A percentile compares a stretch with the other conserved stretches of the same genome.
These are phyloP conservation scores for Heterodera filipjevi DNA, from an alignment of 2,888 invertebrate genomes.

Conservation along the genomic window DNA sequence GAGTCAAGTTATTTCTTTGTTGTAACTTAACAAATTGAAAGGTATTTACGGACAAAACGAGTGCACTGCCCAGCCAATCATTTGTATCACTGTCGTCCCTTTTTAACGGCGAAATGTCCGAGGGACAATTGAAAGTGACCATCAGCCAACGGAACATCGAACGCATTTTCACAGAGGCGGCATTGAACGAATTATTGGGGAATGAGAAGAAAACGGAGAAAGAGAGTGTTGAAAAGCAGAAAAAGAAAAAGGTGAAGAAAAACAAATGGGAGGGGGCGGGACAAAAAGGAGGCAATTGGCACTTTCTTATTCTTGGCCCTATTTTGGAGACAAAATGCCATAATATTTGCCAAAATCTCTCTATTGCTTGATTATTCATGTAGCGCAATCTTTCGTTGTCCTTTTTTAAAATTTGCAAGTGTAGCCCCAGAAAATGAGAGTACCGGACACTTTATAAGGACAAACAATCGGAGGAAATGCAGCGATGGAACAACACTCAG, in stretches of 20 bases:
- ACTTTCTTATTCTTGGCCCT: too few relatives aligned
- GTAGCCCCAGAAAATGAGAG: too few relatives aligned
- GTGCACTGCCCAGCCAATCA: neutral
- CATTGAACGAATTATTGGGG: neutral
- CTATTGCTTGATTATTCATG: too few relatives aligned
- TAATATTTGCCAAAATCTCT: too few relatives aligned
- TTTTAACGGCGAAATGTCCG: constrained; percentile 4
- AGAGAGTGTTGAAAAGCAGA: neutral
- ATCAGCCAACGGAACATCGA: neutral
- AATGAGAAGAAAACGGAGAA: neutral
- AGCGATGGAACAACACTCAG: neutral
- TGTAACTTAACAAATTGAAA: neutral
- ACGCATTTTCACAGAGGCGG: neutral
- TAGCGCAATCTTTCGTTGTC: too few relatives aligned
- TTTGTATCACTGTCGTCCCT: neutral
- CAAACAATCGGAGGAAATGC: constrained; percentile 41
- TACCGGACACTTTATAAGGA: constrained; percentile 20
- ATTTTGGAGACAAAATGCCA: too few relatives aligned
- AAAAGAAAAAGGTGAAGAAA: constrained; percentile 37
- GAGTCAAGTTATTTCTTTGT: neutral
- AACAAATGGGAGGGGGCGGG: constrained; percentile 27
- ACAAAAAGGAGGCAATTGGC: too few relatives aligned
- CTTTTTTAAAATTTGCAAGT: too few relatives aligned
- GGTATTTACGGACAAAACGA: neutral
- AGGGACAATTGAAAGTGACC: neutral